Conservation (phyloP, 1,140 invertebrate genomes). For the Chlorops oryzae region DNA sequence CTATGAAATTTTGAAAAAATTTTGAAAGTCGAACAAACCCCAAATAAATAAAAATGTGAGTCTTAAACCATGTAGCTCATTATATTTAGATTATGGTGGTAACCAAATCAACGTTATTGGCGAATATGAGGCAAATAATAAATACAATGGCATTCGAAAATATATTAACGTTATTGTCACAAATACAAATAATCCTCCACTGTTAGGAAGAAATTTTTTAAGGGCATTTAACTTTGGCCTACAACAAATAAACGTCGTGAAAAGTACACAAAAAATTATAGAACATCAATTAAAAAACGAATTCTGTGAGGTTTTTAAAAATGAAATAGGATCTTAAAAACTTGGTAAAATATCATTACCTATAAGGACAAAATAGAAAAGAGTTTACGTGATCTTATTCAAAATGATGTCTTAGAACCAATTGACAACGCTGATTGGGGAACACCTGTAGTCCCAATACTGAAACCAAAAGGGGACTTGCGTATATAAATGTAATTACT, state of each 20-base stretch:
- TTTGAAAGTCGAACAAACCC: too few species aligned
- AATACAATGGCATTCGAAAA: too few species aligned
- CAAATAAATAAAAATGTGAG: too few species aligned
- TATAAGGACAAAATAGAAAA: slow-evolving; percentile 14
- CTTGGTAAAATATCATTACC: slow-evolving; percentile 10
- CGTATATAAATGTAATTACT: too few species aligned
- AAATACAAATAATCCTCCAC: neutral
- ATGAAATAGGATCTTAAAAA: slow-evolving; percentile 9
- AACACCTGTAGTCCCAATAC: slow-evolving; percentile 41
- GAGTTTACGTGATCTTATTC: slow-evolving; percentile 31
- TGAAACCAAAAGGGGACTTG: slow-evolving; percentile 43
- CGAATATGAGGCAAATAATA: slow-evolving; percentile 4
- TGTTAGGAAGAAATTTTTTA: slow-evolving; percentile 9
- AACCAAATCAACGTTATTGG: slow-evolving; percentile 2
- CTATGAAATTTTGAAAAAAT: too few species aligned
- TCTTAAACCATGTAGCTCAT: too few species aligned
- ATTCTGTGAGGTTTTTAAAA: slow-evolving; percentile 6
- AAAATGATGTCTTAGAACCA: slow-evolving; percentile 31
- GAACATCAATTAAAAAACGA: slow-evolving; percentile 7
- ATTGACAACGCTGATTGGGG: slow-evolving; percentile 39
- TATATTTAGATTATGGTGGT: too few species aligned
- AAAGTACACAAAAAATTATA: neutral
- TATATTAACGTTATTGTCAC: slow-evolving; percentile 5
- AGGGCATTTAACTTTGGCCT: slow-evolving; percentile 7
- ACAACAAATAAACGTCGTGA: slow-evolving; percentile 4